Evolutionary conservation across 2,888 invertebrate genomes (phyloP).

Genomic region (Brachyptera risi): DNA sequence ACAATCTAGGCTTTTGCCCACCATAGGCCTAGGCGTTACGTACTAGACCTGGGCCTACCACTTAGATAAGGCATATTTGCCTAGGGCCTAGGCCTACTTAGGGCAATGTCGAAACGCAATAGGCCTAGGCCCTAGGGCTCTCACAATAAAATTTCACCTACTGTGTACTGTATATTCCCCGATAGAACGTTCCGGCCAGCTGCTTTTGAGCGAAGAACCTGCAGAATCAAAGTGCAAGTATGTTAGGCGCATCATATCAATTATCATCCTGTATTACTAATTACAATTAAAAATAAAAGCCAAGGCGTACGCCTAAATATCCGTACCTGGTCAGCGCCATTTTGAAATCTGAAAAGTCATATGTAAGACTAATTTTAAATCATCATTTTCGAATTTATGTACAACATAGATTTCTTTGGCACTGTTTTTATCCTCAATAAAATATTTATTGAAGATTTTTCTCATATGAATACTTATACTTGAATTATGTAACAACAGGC

Average conservation of each 20-base stretch:
- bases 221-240: slow-evolving; percentile 4
- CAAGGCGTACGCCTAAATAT: neutral
- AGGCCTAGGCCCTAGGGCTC: neutral
- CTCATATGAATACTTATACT: too few relatives aligned
- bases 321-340: neutral
- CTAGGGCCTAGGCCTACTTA: neutral
- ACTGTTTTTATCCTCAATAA: too few relatives aligned
- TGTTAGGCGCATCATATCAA: too few relatives aligned
- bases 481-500: too few relatives aligned
- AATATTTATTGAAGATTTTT: too few relatives aligned
- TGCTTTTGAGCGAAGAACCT: slow-evolving; percentile 2
- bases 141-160: slow-evolving; percentile 3
- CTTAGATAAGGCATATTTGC: too few relatives aligned
- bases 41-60: too few relatives aligned
- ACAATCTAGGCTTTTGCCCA: too few relatives aligned
- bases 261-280: too few relatives aligned
- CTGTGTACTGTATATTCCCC: neutral
- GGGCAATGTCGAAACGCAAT: neutral
- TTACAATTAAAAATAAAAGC: neutral
- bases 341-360: neutral
- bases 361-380: neutral
- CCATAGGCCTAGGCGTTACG: too few relatives aligned
- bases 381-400: too few relatives aligned
- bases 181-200: slow-evolving; percentile 13
- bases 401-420: too few relatives aligned